phyloP scores from a whole-genome alignment of 2,797 vertebrate species.

The Leptodactylus fallax region DNA sequence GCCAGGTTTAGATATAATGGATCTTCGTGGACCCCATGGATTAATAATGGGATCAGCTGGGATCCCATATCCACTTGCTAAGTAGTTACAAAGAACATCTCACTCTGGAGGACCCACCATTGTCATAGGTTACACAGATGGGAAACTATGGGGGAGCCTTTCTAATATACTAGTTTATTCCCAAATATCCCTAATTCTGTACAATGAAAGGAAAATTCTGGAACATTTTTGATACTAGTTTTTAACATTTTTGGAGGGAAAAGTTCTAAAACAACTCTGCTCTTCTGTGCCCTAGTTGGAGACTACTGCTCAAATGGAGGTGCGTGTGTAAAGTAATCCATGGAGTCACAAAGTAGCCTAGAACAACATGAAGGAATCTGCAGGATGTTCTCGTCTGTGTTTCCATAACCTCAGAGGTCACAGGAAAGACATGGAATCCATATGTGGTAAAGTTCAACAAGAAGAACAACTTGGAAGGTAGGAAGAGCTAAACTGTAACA shows the following conservation, averaged over 20 bases:
- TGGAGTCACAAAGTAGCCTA: neutral
- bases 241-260: neutral
- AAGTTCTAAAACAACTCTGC: neutral
- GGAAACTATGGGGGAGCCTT: too few relatives aligned
- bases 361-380: neutral
- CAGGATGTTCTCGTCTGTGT: neutral
- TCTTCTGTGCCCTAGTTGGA: neutral
- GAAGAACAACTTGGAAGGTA: neutral
- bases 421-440: neutral
- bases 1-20: too few relatives aligned
- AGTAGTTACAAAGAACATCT: too few relatives aligned
- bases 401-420: neutral
- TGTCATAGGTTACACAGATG: too few relatives aligned
- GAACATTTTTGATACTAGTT: too few relatives aligned
- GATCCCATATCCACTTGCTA: too few relatives aligned
- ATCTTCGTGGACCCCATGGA: too few relatives aligned
- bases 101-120: too few relatives aligned
- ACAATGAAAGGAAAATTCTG: too few relatives aligned
- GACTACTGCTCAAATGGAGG: neutral
- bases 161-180: too few relatives aligned
- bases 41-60: too few relatives aligned
- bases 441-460: neutral
- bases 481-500: neutral
- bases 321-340: neutral
- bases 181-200: too few relatives aligned